Percentiles rank a stretch among this genome's conserved stretches.
These are phyloP conservation scores for Morpho helenor DNA, from an alignment of 2,888 invertebrate genomes.

Conservation along the genomic window DNA sequence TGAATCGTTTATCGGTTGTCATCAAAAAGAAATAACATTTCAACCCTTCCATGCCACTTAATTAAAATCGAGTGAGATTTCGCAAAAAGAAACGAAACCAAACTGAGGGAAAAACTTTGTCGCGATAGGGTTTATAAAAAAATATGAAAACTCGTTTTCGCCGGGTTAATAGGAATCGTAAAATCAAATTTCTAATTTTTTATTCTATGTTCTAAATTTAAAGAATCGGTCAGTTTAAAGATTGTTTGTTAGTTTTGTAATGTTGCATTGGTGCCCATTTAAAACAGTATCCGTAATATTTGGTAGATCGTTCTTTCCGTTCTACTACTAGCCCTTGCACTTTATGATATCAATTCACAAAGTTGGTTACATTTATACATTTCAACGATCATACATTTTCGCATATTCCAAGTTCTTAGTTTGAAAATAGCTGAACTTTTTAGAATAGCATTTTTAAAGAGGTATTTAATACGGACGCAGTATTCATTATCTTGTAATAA, in stretches of 20 bases:
- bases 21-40: slow-evolving; percentile 71
- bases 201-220: slow-evolving; percentile 4
- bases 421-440: slow-evolving; percentile 5
- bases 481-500: no score
- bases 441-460: not conserved
- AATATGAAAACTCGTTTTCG: slow-evolving; percentile 21
- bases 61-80: slow-evolving; percentile 56
- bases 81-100: slow-evolving; percentile 35
- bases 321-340: no score
- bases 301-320: no score
- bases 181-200: slow-evolving; percentile 14
- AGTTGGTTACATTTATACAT: no score
- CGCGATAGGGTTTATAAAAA: slow-evolving; percentile 35
- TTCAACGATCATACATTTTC: no score
- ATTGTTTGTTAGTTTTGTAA: no score
- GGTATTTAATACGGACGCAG: no score
- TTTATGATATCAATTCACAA: no score
- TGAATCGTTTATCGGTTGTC: slow-evolving; percentile 72
- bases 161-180: slow-evolving; percentile 15
- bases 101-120: slow-evolving; percentile 23
- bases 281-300: no score
- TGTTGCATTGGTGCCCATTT: no score
- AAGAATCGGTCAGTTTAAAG: not conserved
- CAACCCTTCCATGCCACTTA: slow-evolving; percentile 63
- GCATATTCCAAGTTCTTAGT: not conserved